Conservation (phyloP, 1,140 invertebrate genomes). For the Augochlora pura region DNA sequence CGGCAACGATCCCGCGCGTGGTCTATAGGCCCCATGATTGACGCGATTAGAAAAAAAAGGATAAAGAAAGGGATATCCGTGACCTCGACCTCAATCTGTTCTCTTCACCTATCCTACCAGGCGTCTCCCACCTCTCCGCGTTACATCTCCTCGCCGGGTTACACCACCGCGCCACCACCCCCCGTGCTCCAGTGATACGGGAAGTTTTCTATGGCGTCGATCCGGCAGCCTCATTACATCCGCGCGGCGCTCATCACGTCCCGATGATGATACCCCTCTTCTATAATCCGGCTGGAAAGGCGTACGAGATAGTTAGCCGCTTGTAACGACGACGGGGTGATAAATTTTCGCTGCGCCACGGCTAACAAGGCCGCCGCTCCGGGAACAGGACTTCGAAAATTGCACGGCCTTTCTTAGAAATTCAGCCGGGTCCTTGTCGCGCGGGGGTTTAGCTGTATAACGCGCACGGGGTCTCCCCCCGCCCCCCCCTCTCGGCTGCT, state of each 20-base stretch:
- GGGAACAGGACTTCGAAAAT: constrained; percentile 42
- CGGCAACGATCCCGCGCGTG: too few species aligned
- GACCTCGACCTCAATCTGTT: not conserved
- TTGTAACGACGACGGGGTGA: constrained; percentile 54
- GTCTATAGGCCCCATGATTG: too few species aligned
- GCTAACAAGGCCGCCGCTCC: constrained; percentile 45
- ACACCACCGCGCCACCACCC: too few species aligned
- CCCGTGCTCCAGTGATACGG: constrained; percentile 1
- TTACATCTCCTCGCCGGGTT: too few species aligned
- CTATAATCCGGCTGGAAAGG: not conserved
- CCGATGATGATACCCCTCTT: constrained; percentile 34
- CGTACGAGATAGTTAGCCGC: constrained; percentile 52
- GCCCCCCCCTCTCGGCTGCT: too few species aligned
- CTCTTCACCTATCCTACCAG: too few species aligned
- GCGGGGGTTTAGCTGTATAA: constrained; percentile 32
- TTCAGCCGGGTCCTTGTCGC: constrained; percentile 41
- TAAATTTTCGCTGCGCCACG: constrained; percentile 55
- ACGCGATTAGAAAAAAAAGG: too few species aligned
- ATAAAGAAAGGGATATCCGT: too few species aligned
- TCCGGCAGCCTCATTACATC: constrained; percentile 26
- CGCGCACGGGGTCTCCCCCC: too few species aligned
- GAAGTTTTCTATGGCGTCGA: constrained; percentile 3
- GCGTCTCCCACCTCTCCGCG: too few species aligned
- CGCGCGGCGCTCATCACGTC: constrained; percentile 32
- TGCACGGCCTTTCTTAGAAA: constrained; percentile 59